These are phyloP conservation scores for Yponomeuta plumbellus DNA, from an alignment of 2,888 invertebrate genomes.

Conservation along the genomic window DNA sequence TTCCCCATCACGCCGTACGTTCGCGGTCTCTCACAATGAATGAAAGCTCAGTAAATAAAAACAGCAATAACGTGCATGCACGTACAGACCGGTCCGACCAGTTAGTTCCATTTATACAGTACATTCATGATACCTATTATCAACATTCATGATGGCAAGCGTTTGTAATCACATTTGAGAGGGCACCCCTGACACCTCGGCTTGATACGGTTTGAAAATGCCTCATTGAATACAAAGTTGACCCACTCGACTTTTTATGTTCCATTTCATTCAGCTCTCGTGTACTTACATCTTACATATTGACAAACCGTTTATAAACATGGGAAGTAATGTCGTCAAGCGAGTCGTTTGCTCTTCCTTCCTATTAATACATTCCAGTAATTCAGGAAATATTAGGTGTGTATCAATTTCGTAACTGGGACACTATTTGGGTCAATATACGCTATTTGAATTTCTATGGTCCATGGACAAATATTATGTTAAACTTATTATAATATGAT, in stretches of 20 bases:
- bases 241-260: not conserved
- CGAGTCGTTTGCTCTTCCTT: too few species aligned
- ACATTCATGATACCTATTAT: not conserved
- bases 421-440: too few species aligned
- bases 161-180: not conserved
- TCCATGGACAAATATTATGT: too few species aligned
- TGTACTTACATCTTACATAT: not conserved
- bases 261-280: not conserved
- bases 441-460: too few species aligned
- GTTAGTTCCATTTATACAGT: not conserved
- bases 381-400: too few species aligned
- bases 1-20: too few species aligned
- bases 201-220: not conserved
- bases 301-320: too few species aligned
- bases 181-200: not conserved
- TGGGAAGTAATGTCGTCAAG: too few species aligned
- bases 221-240: not conserved
- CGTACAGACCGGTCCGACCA: not conserved
- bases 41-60: not conserved
- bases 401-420: too few species aligned
- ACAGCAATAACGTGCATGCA: not conserved
- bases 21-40: too few species aligned
- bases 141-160: not conserved
- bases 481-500: too few species aligned
- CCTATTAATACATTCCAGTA: too few species aligned